Conservation (phyloP, 2,888 invertebrate species). For the Trilocha varians region DNA sequence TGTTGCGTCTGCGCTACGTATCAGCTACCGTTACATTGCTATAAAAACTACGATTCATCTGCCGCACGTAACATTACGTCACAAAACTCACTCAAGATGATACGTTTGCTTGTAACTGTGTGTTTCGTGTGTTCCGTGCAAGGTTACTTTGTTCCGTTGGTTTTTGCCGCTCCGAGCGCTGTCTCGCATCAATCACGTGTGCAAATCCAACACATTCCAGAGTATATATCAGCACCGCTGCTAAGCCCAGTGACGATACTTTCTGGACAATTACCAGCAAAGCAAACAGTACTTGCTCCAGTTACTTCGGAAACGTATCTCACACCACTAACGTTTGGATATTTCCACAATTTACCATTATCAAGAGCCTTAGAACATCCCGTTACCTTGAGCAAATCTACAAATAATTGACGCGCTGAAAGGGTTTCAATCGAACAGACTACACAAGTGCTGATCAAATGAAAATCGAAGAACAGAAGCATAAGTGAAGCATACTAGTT, state of each 20-base stretch:
- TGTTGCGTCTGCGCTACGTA: slow-evolving; percentile 33
- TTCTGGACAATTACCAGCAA: background rate
- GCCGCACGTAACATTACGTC: slow-evolving; percentile 24
- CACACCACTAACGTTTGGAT: slow-evolving; percentile 44
- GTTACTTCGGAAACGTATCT: slow-evolving; percentile 32
- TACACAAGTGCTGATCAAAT: too few relatives aligned
- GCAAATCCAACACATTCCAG: slow-evolving; percentile 52
- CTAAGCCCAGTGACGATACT: slow-evolving; percentile 21
- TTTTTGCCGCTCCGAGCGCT: slow-evolving; percentile 65
- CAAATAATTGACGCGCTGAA: slow-evolving; percentile 6
- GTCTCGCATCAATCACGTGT: slow-evolving; percentile 72
- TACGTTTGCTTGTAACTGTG: slow-evolving; percentile 32
- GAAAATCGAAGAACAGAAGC: too few relatives aligned
- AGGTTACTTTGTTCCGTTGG: slow-evolving; percentile 39
- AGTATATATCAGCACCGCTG: slow-evolving; percentile 32
- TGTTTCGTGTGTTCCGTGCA: slow-evolving; percentile 26
- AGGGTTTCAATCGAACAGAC: too few relatives aligned
- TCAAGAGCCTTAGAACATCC: slow-evolving; percentile 50
- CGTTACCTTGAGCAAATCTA: slow-evolving; percentile 34
- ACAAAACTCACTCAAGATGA: slow-evolving; percentile 37
- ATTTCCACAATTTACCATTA: slow-evolving; percentile 48
- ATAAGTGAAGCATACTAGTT: too few relatives aligned
- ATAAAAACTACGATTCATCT: slow-evolving; percentile 47
- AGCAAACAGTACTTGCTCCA: slow-evolving; percentile 20
- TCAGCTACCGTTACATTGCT: slow-evolving; percentile 53